Percentiles rank a stretch among this genome's conserved stretches.
These are phyloP conservation scores for Rhinichthys klamathensis DNA, from an alignment of 2,113 vertebrate species.

Conservation along the genomic window DNA sequence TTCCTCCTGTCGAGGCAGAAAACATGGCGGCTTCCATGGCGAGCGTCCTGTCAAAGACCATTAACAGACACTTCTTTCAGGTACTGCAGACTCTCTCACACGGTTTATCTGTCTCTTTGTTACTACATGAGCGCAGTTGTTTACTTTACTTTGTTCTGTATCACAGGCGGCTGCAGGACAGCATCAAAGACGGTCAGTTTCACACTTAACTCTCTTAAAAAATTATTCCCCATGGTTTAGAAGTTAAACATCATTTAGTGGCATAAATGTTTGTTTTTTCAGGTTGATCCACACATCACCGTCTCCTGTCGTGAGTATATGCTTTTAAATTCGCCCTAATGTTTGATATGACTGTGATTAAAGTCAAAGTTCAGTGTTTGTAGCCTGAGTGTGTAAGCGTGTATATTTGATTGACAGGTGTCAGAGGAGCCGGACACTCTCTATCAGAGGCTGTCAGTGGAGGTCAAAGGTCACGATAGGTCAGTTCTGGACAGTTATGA, in stretches of 20 bases:
- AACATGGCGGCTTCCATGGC: slow-evolving; percentile 68
- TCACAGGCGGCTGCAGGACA: slow-evolving; percentile 9
- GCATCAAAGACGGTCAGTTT: slow-evolving; percentile 24
- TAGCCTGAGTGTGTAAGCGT: background rate
- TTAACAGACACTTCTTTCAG: slow-evolving; percentile 52
- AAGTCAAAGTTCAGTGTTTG: background rate
- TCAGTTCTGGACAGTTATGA: slow-evolving; percentile 95
- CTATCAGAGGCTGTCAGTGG: slow-evolving; percentile 85
- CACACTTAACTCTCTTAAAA: background rate
- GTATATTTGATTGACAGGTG: background rate
- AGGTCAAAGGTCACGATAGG: slow-evolving; percentile 91
- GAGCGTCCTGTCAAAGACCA: slow-evolving; percentile 63
- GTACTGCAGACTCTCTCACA: slow-evolving; percentile 56
- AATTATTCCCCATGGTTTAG: background rate
- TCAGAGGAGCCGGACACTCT: slow-evolving; percentile 88
- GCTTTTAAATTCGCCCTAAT: slow-evolving; percentile 58
- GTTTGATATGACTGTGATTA: background rate
- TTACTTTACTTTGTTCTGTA: background rate
- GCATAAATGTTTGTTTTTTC: too few species aligned
- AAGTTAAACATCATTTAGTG: too few species aligned
- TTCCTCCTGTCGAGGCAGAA: background rate
- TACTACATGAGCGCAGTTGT: background rate
- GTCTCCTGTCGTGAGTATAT: slow-evolving; percentile 34
- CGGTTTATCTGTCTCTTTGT: background rate
- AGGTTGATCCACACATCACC: background rate